Conservation (phyloP, 2,797 vertebrate genomes). For the Pangasius larnaudii region DNA sequence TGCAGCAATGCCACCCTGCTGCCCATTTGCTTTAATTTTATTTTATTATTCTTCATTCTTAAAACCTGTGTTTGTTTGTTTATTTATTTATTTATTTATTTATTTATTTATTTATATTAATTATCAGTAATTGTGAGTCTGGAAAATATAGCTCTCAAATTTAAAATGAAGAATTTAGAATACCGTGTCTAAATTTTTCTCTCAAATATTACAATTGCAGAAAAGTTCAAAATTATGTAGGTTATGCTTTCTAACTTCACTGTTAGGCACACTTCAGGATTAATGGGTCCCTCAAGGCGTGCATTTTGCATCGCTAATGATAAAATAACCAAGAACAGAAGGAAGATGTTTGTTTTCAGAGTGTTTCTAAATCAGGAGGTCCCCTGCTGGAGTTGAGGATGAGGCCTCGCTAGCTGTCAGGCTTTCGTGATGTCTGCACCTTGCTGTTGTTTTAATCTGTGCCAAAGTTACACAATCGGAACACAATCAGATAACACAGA, state of each 20-base stretch:
- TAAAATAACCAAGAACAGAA: slow-evolving; percentile 49
- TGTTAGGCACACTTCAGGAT: slow-evolving; percentile 35
- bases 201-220: slow-evolving; percentile 13
- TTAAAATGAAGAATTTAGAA: too few species aligned
- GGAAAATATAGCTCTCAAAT: neutral
- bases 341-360: slow-evolving; percentile 55
- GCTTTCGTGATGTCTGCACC: slow-evolving; percentile 21
- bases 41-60: neutral
- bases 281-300: slow-evolving; percentile 56
- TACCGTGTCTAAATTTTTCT: neutral
- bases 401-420: slow-evolving; percentile 5
- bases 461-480: slow-evolving; percentile 11
- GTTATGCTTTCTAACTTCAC: slow-evolving; percentile 24
- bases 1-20: too few species aligned
- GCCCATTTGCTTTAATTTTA: too few species aligned
- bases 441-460: slow-evolving; percentile 28
- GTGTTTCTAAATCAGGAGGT: slow-evolving; percentile 45
- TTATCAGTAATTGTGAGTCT: neutral
- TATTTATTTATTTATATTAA: neutral
- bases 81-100: neutral
- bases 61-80: neutral
- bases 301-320: slow-evolving; percentile 49
- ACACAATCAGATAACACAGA: slow-evolving; percentile 18
- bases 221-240: slow-evolving; percentile 31
- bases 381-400: slow-evolving; percentile 38